Percentiles rank a stretch among this genome's conserved stretches.
Conservation (phyloP, 2,113 vertebrate species). For the Aphyosemion australe region DNA sequence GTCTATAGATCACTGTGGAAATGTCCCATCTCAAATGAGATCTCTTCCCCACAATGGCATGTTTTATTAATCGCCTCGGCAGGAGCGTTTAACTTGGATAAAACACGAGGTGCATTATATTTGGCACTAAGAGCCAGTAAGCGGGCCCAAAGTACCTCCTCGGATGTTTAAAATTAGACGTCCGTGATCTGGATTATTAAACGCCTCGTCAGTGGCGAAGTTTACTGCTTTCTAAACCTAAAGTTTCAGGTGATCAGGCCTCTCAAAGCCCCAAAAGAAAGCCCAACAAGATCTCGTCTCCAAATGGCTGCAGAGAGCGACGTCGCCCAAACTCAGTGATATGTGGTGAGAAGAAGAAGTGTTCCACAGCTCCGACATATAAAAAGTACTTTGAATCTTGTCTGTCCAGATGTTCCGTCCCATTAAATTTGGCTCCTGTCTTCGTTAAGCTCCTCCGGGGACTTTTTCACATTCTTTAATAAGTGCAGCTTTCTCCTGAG, state of each 20-base stretch:
- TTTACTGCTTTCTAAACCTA: conserved; percentile 18
- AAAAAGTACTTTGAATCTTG: conserved; percentile 38
- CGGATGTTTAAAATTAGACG: conserved; percentile 41
- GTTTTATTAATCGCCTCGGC: conserved; percentile 49
- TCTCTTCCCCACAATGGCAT: conserved; percentile 49
- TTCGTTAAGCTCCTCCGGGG: conserved; percentile 45
- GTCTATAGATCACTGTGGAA: conserved; percentile 63
- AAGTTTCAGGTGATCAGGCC: conserved; percentile 18
- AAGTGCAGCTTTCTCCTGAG: conserved; percentile 52
- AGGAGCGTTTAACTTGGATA: conserved; percentile 53
- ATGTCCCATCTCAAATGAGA: conserved; percentile 52
- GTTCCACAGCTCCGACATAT: conserved; percentile 50
- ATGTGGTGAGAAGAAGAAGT: conserved; percentile 42
- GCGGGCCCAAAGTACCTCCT: conserved; percentile 42
- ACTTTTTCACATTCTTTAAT: conserved; percentile 58
- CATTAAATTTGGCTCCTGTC: conserved; percentile 50
- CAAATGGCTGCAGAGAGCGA: conserved; percentile 35
- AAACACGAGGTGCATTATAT: conserved; percentile 60
- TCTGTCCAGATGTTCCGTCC: conserved; percentile 32
- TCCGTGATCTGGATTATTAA: conserved; percentile 38
- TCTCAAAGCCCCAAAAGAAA: conserved; percentile 33
- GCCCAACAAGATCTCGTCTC: conserved; percentile 34
- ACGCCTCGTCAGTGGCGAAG: conserved; percentile 9
- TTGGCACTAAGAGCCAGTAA: conserved; percentile 55
- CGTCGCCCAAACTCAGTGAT: conserved; percentile 48